Conservation (phyloP, 2,113 vertebrate species). For the Camarhynchus parvulus region DNA sequence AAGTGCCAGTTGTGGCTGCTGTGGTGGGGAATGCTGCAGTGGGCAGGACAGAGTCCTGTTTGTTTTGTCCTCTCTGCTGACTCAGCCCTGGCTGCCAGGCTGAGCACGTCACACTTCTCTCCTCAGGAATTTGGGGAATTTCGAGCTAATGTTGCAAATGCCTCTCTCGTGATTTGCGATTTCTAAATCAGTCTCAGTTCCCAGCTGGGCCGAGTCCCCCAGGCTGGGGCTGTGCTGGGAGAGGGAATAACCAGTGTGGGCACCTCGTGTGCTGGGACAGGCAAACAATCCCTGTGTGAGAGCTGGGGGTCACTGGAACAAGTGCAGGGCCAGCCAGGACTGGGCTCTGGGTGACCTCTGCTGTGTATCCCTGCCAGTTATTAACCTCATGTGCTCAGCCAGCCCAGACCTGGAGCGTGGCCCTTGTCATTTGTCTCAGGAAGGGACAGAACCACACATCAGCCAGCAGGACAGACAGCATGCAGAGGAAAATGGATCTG, state of each 20-base stretch:
- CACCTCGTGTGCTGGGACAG: neutral
- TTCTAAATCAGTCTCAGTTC: neutral
- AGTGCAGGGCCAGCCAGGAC: neutral
- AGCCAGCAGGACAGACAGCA: neutral
- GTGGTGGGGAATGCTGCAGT: neutral
- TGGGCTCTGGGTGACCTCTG: neutral
- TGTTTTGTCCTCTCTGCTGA: conserved; percentile 8
- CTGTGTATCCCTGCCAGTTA: neutral
- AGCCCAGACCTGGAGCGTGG: neutral
- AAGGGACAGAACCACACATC: neutral
- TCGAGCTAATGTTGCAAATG: neutral
- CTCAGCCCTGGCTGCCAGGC: neutral
- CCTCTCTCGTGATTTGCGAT: neutral
- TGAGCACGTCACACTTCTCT: neutral
- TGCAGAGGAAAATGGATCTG: neutral
- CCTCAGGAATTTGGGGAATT: conserved; percentile 35
- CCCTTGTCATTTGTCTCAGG: neutral
- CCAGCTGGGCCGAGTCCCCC: neutral
- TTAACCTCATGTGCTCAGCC: neutral
- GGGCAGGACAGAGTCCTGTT: neutral
- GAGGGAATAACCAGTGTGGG: neutral
- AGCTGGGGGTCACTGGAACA: neutral
- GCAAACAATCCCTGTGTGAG: neutral
- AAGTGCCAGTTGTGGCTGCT: neutral
- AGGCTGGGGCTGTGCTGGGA: neutral